These are phyloP conservation scores for Eriosoma lanigerum DNA, from an alignment of 1,140 invertebrate genomes.

Conservation along the genomic window DNA sequence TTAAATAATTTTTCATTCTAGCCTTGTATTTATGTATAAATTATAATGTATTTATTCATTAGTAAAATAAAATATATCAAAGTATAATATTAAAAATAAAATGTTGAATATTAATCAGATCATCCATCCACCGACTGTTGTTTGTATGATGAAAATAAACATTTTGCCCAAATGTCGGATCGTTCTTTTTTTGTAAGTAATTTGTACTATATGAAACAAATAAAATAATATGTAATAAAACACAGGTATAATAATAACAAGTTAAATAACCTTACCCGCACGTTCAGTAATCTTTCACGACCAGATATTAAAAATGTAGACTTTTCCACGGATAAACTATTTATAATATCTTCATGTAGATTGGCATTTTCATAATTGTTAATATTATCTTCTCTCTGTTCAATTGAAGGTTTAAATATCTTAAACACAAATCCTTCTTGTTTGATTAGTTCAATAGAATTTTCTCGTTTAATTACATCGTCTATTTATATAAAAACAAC, in stretches of 20 bases:
- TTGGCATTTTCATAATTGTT: neutral
- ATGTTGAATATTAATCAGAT: neutral
- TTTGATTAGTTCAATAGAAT: conserved; percentile 25
- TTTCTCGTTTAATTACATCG: conserved; percentile 11
- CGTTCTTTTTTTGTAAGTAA: conserved; percentile 28
- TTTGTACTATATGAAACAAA: conserved; percentile 25
- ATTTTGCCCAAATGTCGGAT: neutral
- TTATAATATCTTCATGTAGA: neutral
- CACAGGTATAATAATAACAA: neutral
- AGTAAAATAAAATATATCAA: too few species aligned
- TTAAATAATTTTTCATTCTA: too few species aligned
- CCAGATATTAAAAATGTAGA: conserved; percentile 26
- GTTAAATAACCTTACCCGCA: neutral
- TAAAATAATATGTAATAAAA: neutral
- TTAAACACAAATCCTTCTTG: conserved; percentile 50
- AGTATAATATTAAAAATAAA: too few species aligned
- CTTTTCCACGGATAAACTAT: neutral
- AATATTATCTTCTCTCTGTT: neutral
- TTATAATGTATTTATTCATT: too few species aligned
- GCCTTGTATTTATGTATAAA: too few species aligned
- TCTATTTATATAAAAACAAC: neutral
- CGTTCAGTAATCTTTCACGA: neutral
- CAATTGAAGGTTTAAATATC: conserved; percentile 25
- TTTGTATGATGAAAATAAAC: neutral
- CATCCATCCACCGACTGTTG: neutral